A percentile compares a stretch with the other conserved stretches of the same genome.
phyloP scores from a whole-genome alignment of 2,797 vertebrate species.

The Cynodonichthys magdalenae region DNA sequence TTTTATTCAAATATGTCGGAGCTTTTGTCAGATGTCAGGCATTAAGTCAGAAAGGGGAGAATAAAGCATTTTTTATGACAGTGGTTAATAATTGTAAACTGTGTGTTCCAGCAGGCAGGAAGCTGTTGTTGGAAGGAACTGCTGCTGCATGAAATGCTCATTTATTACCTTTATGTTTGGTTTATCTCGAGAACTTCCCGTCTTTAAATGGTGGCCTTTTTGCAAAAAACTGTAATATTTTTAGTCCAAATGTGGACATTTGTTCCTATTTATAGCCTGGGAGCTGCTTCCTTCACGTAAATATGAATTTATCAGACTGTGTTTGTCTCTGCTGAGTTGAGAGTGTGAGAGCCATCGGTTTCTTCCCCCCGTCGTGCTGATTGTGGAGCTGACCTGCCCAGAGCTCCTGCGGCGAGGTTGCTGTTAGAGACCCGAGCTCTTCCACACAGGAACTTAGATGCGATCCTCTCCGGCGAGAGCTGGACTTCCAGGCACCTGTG shows the following conservation, averaged over 20 bases:
- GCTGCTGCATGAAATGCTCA: slow-evolving; percentile 5
- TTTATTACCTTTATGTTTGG: slow-evolving; percentile 34
- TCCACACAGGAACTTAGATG: slow-evolving; percentile 66
- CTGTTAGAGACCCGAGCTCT: slow-evolving; percentile 29
- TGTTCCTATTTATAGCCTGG: slow-evolving; percentile 3
- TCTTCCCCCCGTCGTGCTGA: not conserved
- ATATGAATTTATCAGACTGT: slow-evolving; percentile 11
- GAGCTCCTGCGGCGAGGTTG: slow-evolving; percentile 15
- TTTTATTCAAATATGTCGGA: no score
- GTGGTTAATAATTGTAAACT: not conserved
- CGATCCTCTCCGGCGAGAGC: slow-evolving; percentile 78
- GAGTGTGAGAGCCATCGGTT: slow-evolving; percentile 1
- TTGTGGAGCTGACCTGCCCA: slow-evolving; percentile 28
- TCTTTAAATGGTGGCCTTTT: not conserved
- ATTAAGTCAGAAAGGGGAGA: no score
- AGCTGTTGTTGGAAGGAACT: slow-evolving; percentile 23
- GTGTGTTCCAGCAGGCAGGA: slow-evolving; percentile 26
- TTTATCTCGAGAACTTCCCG: slow-evolving; percentile 42
- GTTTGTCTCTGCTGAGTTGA: not conserved
- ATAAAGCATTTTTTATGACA: slow-evolving; percentile 2
- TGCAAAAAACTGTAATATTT: not conserved
- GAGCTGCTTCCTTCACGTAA: slow-evolving; percentile 19
- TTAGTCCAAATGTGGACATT: not conserved
- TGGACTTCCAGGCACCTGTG: slow-evolving; percentile 61
- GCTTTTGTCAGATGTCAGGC: no score